Percentiles rank a stretch among this genome's conserved stretches.
Conservation (phyloP, 2,888 invertebrate species). For the Troilus luridus region DNA sequence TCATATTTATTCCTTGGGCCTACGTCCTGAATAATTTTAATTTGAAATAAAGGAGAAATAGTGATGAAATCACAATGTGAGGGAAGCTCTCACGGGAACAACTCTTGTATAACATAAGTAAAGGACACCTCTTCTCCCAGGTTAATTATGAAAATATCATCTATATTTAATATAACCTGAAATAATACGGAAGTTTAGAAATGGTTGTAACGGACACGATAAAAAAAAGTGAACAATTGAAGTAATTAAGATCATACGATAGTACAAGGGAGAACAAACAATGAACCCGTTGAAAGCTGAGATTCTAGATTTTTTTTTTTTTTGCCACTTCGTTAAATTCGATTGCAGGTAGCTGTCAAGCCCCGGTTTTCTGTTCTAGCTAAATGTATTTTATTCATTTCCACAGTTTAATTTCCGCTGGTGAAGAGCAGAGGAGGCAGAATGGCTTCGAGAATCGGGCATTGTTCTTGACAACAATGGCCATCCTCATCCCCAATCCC, state of each 20-base stretch:
- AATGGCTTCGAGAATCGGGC: conserved; percentile 8
- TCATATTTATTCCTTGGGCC: too few relatives aligned
- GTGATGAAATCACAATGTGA: too few relatives aligned
- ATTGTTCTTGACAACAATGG: conserved; percentile 44
- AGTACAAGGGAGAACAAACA: background rate
- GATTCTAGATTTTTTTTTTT: background rate
- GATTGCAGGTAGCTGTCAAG: conserved; percentile 11
- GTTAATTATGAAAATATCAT: too few relatives aligned
- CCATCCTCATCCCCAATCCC: conserved; percentile 35
- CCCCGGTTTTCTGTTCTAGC: conserved; percentile 18
- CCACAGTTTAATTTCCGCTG: conserved; percentile 31
- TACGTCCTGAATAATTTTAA: too few relatives aligned
- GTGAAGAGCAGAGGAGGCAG: conserved; percentile 15
- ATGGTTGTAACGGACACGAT: background rate
- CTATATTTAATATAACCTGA: too few relatives aligned
- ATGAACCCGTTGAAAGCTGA: background rate
- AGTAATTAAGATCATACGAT: background rate
- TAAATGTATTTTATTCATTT: conserved; percentile 47
- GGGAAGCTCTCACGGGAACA: too few relatives aligned
- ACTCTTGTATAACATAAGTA: too few relatives aligned
- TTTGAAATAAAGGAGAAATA: too few relatives aligned
- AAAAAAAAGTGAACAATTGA: background rate
- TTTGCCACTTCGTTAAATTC: background rate
- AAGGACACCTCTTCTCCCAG: too few relatives aligned
- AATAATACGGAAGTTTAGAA: background rate